Evolutionary conservation across 2,888 invertebrate species (phyloP), one percentile per base, ranked within the genome.

Genomic region (Ceramica pisi): DNA sequence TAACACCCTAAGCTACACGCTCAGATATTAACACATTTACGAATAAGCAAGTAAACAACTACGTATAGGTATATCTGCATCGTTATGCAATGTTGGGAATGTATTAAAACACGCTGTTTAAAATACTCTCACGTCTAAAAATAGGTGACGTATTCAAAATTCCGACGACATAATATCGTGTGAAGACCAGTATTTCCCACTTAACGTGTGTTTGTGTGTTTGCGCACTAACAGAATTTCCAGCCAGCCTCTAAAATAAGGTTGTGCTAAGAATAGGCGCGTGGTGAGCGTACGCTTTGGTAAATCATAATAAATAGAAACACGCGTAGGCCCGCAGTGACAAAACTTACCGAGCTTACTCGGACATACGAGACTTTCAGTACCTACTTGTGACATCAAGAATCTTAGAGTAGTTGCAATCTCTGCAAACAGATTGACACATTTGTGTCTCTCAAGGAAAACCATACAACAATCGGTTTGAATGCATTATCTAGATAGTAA

Each of bases 281-380:
- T 87, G 87, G 87, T 85, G 84, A 88, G 89, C 79, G 82, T 78
- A 80, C 86, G 86, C 86, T 90, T 91, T 88, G 86, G 91, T 90
- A 90, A 91, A 91, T 89, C 86, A 90, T 89, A 91, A 89, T 91
- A 92, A 91, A 93, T 91, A 92, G 89, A 90, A 85, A 86, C 87
- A 74, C 78, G 86, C 87, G 89, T 88, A 82, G 86, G 90, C 77
- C 86, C 78, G 61, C 80, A 69, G 69, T 76, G 83, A 82, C 84
- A 83, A 68, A 67, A 53, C 46, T 79, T 16, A 35, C 44, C 12
- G 35, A 67, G 53, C 53, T 69, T 26, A 50, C 44, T 12, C 4
- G 59, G 35, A 41, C 57, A 16, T 46, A 65, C n/a, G 57, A 62
- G 51, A 55, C 12, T 56, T 50, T 35, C 21, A 8, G 9, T 16